Conservation (phyloP, 2,113 vertebrate species). For the Pseudopipra pipra region DNA sequence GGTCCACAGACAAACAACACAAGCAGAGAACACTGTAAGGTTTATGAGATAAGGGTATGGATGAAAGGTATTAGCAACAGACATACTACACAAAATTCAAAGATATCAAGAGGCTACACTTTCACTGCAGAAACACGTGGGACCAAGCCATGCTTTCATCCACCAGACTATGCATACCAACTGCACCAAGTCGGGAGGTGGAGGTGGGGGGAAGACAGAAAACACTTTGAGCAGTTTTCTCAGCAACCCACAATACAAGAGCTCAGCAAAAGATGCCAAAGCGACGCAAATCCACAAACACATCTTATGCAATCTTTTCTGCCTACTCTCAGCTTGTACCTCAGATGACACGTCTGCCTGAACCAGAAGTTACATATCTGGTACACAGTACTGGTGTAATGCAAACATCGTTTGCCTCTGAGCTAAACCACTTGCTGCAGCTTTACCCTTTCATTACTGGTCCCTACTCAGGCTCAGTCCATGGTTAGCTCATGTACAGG, state of each 20-base stretch:
- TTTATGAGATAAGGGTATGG: background rate
- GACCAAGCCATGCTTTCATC: background rate
- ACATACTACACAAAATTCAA: background rate
- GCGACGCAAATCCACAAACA: background rate
- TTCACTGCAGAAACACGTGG: background rate
- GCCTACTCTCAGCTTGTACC: background rate
- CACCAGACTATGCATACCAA: background rate
- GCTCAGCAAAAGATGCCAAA: background rate
- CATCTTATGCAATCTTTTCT: background rate
- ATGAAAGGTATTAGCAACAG: background rate
- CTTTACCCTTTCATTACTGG: background rate
- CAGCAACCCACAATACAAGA: background rate
- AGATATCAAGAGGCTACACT: background rate
- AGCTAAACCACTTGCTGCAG: background rate
- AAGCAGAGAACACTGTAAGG: background rate
- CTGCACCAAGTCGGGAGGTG: background rate
- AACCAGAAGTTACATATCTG: background rate
- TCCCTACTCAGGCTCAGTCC: background rate
- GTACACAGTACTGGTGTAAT: accelerated
- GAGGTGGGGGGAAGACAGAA: background rate
- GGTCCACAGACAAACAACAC: background rate
- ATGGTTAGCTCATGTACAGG: background rate
- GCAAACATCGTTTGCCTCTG: background rate
- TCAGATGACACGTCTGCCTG: background rate
- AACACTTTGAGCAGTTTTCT: background rate